Conservation (phyloP, 2,888 invertebrate genomes). For the Agriopis marginaria region DNA sequence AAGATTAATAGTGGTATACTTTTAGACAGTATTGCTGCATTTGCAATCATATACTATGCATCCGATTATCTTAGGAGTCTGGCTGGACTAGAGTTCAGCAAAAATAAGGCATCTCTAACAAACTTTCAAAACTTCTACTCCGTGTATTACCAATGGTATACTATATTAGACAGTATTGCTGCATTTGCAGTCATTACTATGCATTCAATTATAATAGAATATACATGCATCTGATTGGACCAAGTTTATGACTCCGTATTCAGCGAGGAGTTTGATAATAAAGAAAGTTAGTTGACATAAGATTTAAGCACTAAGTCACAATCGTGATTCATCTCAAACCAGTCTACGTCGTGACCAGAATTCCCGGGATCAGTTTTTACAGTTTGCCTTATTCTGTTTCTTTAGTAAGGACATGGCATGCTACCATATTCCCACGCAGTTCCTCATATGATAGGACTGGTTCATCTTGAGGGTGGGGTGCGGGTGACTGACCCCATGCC, state of each 20-base stretch:
- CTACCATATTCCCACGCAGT: constrained; percentile 82
- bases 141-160: neutral
- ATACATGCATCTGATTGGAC: neutral
- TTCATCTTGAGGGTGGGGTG: constrained; percentile 77
- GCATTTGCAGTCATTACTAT: neutral
- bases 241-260: neutral
- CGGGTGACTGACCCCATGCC: constrained; percentile 84
- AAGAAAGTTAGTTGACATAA: neutral
- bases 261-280: neutral
- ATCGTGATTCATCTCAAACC: constrained; percentile 41
- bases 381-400: constrained; percentile 56
- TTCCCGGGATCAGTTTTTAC: constrained; percentile 50
- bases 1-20: neutral
- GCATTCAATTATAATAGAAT: neutral
- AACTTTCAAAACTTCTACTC: no score
- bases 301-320: constrained; percentile 26
- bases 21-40: neutral
- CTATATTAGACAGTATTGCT: neutral
- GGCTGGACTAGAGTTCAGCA: no score
- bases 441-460: constrained; percentile 83
- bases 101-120: no score
- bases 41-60: no score
- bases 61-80: no score
- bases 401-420: constrained; percentile 63
- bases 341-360: constrained; percentile 42